A percentile compares a stretch with the other conserved stretches of the same genome.
phyloP scores from a whole-genome alignment of 2,888 invertebrate genomes.

The Subacronicta megacephala region DNA sequence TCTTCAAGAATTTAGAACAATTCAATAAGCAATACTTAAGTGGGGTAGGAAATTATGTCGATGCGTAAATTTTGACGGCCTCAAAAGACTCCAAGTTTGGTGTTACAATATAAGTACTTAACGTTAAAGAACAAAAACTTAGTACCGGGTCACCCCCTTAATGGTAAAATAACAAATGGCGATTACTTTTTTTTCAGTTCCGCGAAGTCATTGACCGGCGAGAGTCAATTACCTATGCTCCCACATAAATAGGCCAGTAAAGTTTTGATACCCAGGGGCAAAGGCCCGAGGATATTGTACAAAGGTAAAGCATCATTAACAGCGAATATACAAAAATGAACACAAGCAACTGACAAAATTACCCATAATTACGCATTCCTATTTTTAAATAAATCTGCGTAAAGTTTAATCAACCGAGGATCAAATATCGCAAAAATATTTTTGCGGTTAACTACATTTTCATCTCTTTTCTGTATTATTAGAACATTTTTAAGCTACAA shows the following conservation, averaged over 20 bases:
- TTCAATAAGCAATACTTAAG: constrained; percentile 1
- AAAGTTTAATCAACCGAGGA: constrained; percentile 7
- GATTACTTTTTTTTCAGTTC: constrained; percentile 11
- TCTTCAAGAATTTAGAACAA: neutral
- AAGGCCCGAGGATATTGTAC: constrained; percentile 10
- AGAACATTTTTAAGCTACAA: constrained; percentile 2
- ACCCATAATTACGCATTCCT: constrained; percentile 23
- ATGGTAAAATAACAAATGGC: constrained; percentile 10
- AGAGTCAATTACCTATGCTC: constrained; percentile 56
- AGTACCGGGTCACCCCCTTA: constrained; percentile 13
- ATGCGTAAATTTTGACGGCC: neutral
- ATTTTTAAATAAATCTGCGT: constrained; percentile 14
- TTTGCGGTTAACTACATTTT: neutral
- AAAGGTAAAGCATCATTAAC: constrained; percentile 19
- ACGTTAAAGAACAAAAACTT: constrained; percentile 7
- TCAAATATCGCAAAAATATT: constrained; percentile 16
- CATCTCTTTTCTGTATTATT: constrained; percentile 1
- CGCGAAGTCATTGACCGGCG: constrained; percentile 51
- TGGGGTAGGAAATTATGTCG: constrained; percentile 10
- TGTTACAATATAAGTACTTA: no score
- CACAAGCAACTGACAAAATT: constrained; percentile 5
- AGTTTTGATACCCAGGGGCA: constrained; percentile 51
- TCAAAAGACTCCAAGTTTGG: constrained; percentile 8
- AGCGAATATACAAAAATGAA: constrained; percentile 7
- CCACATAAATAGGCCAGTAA: constrained; percentile 52